Base-by-base conservation (phyloP, 2,888 invertebrate species). In the Julus scandinavius region DNA sequence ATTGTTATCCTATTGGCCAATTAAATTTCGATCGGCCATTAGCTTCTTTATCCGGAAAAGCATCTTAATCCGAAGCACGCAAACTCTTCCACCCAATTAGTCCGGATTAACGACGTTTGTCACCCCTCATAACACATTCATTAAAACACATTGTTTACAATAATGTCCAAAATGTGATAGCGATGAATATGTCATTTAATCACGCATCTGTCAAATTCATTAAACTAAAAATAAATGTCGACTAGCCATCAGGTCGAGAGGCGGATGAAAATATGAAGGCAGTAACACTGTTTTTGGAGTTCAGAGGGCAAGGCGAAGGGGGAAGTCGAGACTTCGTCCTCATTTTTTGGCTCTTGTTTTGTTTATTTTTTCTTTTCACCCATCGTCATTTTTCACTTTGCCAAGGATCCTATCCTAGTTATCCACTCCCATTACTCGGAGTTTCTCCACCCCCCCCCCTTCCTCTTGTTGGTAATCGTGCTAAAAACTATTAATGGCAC, bases 151-250 rank as follows among this genome's bases (percentile, higher is more conserved):
- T 72, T 72, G 72, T 72, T 72, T 72, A 72, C 72, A 72, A 9
- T 29, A 72, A 72, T n/a, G 72, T 72, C 29, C 11, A 72, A 72
- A 72, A 72, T 29, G 72, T 72, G 72, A 72, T 72, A 29, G 29
- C 29, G 29, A 72, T 72, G 29, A 11, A 72, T 72, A 72, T 29
- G 72, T 72, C 72, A 29, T 72, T 72, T 72, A 72, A 72, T 72
- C 72, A 72, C 29, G 72, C 72, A 72, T 72, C 72, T 72, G 72
- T 72, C 72, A 72, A 72, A 72, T 72, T 72, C 72, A 29, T 72
- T 72, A 72, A 29, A 72, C 29, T 72, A 72, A 72, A 72, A 72
- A 72, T 72, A 72, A 72, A 72, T 72, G 29, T 9, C 50, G 50
- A 50, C 58, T 58, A 17, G 58, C 58, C 72, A 72, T 29, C 63